Evolutionary conservation across 2,797 vertebrate genomes (phyloP), one percentile per base, ranked within the genome.

Genomic region (Takifugu rubripes): DNA sequence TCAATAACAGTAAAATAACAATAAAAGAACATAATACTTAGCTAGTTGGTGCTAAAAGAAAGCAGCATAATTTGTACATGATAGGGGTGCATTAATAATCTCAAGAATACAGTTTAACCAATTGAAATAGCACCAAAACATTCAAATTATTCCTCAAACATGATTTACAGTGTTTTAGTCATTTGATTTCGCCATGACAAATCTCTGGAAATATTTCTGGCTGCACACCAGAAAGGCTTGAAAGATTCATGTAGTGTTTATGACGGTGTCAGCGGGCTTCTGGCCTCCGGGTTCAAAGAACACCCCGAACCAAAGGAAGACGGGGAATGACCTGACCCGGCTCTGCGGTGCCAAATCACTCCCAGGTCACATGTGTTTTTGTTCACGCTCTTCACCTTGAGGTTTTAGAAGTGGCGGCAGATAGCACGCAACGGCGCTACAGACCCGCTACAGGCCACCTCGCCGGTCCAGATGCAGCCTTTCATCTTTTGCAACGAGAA

Each of bases 311-410:
- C 74, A 81, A 70, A 86, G 74, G 64, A 72, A 71, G 74, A 86
- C 26, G 74, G 74, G 81, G 70, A 61, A 33, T 84, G 85, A 87
- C 83, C 84, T 75, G 79, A 80, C 82, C 84, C 25, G 46, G 74
- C 75, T 78, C 75, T 56, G 68, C 62, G 56, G 88, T 85, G 86
- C 87, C 81, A 90, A 88, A 91, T 88, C 82, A 75, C 80, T 79
- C 71, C 66, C 75, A 73, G 87, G 87, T 86, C 85, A 87, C 88
- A 91, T 86, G 72, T 91, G 88, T 79, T 90, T 90, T 65, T 85
- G 77, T 82, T 91, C 81, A 85, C 75, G 76, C 52, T 73, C 67
- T 67, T 72, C 75, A 86, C 88, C 86, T 90, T 72, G 75, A 88
- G 84, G 78, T 89, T 86, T 73, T 48, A 72, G 69, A 82, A 82